Conservation (phyloP, 1,140 invertebrate genomes). For the Babylonia areolata region DNA sequence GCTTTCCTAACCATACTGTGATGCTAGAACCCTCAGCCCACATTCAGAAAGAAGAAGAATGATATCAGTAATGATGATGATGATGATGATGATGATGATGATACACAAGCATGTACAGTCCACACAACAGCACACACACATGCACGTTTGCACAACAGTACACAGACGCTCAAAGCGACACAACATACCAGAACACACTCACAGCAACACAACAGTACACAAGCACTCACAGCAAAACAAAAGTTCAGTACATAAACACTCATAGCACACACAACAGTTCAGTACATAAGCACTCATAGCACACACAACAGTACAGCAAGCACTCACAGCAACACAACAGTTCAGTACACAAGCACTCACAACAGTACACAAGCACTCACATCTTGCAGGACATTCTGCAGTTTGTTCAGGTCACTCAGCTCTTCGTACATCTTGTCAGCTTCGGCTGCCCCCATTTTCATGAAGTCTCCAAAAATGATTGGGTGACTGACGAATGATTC, state of each 20-base stretch:
- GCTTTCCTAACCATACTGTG: too few relatives aligned
- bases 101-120: too few relatives aligned
- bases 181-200: neutral
- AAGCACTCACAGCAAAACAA: neutral
- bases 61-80: too few relatives aligned
- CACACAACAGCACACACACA: neutral
- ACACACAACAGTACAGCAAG: neutral
- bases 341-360: neutral
- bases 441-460: conserved; percentile 72
- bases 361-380: conserved; percentile 58
- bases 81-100: too few relatives aligned
- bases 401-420: conserved; percentile 71
- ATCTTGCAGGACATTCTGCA: conserved; percentile 71
- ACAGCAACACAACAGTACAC: neutral
- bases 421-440: conserved; percentile 75
- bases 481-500: conserved; percentile 72
- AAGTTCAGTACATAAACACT: conserved; percentile 44
- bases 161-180: conserved; percentile 64
- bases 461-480: conserved; percentile 76
- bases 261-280: conserved; percentile 55
- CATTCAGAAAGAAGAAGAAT: too few relatives aligned
- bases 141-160: neutral
- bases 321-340: conserved; percentile 63
- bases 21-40: too few relatives aligned
- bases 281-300: neutral